A percentile compares a stretch with the other conserved stretches of the same genome.
These are phyloP conservation scores for Ranitomeya variabilis DNA, from an alignment of 2,113 vertebrate species.

Conservation along the genomic window DNA sequence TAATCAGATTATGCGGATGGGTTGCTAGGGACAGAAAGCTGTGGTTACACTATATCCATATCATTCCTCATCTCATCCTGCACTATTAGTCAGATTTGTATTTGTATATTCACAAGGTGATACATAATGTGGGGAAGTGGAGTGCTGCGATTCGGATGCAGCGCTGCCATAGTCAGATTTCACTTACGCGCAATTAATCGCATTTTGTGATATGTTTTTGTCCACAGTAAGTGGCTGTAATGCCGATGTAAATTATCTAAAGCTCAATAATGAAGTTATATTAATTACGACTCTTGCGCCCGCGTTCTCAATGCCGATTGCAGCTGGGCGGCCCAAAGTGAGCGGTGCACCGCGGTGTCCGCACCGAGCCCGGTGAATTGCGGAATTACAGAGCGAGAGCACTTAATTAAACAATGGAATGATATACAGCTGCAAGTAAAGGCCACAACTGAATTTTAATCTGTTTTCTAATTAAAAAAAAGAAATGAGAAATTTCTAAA, in stretches of 20 bases:
- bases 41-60: too few relatives aligned
- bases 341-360: background rate
- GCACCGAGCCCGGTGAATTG: background rate
- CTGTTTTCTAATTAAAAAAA: constrained; percentile 47
- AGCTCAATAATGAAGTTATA: background rate
- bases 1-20: background rate
- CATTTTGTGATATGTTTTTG: background rate
- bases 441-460: constrained; percentile 50
- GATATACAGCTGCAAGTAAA: constrained; percentile 41
- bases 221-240: background rate
- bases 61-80: background rate
- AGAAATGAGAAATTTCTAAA: constrained; percentile 48
- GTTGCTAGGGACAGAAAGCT: too few relatives aligned
- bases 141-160: too few relatives aligned
- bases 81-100: background rate
- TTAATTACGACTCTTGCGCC: constrained; percentile 9
- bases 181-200: background rate
- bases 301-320: background rate
- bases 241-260: background rate
- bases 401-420: constrained; percentile 52
- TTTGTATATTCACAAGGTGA: too few relatives aligned
- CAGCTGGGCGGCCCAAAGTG: background rate
- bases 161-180: too few relatives aligned
- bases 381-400: background rate
- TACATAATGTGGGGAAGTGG: too few relatives aligned